These are phyloP conservation scores for Falco berigora DNA, from an alignment of 2,797 vertebrate genomes.

Conservation along the genomic window DNA sequence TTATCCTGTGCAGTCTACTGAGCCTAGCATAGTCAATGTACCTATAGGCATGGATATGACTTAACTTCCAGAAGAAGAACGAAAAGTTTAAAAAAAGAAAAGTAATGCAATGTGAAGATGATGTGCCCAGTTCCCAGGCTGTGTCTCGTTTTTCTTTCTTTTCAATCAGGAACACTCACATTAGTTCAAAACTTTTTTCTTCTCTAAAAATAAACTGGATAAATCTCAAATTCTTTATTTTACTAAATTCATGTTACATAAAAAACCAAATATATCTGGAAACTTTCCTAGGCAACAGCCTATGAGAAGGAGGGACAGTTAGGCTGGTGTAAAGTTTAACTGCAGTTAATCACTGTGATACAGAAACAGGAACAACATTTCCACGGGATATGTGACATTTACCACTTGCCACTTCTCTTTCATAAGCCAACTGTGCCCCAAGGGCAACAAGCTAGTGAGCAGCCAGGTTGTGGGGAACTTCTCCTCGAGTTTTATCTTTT, in stretches of 20 bases:
- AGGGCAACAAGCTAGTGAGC: background rate
- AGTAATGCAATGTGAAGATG: background rate
- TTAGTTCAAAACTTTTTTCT: background rate
- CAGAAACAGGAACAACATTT: background rate
- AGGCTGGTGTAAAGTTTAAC: background rate
- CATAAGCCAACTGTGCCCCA: background rate
- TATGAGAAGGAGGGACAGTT: background rate
- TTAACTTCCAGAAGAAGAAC: background rate
- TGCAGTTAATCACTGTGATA: background rate
- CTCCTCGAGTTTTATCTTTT: background rate
- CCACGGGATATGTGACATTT: background rate
- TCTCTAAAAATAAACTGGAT: slow-evolving; percentile 1
- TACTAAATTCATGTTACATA: background rate
- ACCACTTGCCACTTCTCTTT: background rate
- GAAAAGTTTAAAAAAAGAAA: background rate
- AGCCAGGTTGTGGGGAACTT: background rate
- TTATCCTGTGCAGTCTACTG: background rate
- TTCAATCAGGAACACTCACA: background rate
- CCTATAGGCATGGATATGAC: background rate
- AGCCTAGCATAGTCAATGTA: background rate
- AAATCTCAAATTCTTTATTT: background rate
- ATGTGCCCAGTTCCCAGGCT: background rate
- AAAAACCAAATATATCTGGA: background rate
- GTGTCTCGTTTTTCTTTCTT: slow-evolving; percentile 3
- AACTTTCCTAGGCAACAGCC: background rate